phyloP scores from a whole-genome alignment of 53 echinoderm and acorn worm genomes.

The Holothuria scabra region DNA sequence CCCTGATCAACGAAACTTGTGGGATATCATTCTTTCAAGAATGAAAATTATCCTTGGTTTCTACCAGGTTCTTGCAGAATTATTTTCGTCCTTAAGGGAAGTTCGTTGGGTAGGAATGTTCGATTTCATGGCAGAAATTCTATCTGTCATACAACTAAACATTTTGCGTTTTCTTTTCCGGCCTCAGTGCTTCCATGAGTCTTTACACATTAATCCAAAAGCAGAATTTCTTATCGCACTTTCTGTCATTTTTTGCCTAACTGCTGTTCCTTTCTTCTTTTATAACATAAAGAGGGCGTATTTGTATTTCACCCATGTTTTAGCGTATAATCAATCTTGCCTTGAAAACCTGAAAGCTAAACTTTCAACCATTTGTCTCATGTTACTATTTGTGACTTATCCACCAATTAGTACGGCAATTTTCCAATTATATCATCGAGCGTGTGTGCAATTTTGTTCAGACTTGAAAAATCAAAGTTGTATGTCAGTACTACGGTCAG shows the following conservation, averaged over 20 bases:
- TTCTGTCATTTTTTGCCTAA: background rate
- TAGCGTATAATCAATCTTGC: too few species aligned
- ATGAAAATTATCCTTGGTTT: background rate
- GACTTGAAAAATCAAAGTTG: conserved; percentile 10
- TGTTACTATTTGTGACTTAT: conserved; percentile 62
- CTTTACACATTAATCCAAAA: background rate
- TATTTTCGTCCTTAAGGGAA: background rate
- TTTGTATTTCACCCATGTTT: background rate
- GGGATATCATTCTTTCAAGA: background rate
- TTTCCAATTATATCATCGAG: conserved; percentile 34
- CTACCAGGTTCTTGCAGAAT: background rate
- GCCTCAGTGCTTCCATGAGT: background rate
- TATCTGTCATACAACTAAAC: too few species aligned
- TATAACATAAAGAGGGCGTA: background rate
- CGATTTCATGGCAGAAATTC: background rate
- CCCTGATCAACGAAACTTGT: background rate
- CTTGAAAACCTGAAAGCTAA: background rate
- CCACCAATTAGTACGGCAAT: conserved; percentile 46
- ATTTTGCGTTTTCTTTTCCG: background rate
- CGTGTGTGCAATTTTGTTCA: conserved; percentile 53
- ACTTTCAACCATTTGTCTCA: conserved; percentile 2
- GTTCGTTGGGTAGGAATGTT: background rate
- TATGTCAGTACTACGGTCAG: conserved; percentile 31
- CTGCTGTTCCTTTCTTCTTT: background rate
- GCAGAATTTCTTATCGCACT: background rate